A percentile compares a stretch with the other conserved stretches of the same genome.
Conservation (phyloP, 2,888 invertebrate species). For the Apoderus coryli region DNA sequence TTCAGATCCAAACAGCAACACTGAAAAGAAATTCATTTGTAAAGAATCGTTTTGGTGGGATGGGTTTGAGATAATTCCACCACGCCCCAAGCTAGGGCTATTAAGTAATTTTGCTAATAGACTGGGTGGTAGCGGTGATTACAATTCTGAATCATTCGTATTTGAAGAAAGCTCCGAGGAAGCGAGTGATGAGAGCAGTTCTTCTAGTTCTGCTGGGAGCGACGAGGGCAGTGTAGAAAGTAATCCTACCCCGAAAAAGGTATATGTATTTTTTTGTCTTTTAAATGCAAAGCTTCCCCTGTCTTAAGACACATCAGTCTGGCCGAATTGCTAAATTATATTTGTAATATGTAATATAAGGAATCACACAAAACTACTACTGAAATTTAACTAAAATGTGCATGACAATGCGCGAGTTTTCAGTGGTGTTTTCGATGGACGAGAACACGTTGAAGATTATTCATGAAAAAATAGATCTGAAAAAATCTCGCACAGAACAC, state of each 20-base stretch:
- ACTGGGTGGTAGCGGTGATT: conserved; percentile 5
- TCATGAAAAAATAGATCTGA: too few species aligned
- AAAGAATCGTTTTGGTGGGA: conserved; percentile 63
- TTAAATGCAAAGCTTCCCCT: too few species aligned
- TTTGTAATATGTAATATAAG: too few species aligned
- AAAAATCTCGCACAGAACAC: too few species aligned
- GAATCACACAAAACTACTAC: too few species aligned
- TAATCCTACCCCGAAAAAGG: conserved; percentile 18
- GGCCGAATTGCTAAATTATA: too few species aligned
- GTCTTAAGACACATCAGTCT: too few species aligned
- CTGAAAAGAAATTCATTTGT: conserved; percentile 38
- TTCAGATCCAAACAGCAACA: conserved; percentile 22
- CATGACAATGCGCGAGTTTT: too few species aligned
- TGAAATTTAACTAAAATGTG: too few species aligned
- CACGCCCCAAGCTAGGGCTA: conserved; percentile 46
- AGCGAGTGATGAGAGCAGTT: conserved; percentile 21
- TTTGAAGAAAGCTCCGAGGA: conserved; percentile 19
- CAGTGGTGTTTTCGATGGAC: too few species aligned
- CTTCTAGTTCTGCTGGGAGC: conserved; percentile 18
- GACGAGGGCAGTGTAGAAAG: conserved; percentile 27
- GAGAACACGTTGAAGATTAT: too few species aligned
- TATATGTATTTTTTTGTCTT: conserved; percentile 5
- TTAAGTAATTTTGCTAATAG: conserved; percentile 32
- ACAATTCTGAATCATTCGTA: conserved; percentile 11
- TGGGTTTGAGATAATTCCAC: conserved; percentile 49